Base-by-base conservation (phyloP, 1,140 invertebrate genomes). In the Drosophila burlai region DNA sequence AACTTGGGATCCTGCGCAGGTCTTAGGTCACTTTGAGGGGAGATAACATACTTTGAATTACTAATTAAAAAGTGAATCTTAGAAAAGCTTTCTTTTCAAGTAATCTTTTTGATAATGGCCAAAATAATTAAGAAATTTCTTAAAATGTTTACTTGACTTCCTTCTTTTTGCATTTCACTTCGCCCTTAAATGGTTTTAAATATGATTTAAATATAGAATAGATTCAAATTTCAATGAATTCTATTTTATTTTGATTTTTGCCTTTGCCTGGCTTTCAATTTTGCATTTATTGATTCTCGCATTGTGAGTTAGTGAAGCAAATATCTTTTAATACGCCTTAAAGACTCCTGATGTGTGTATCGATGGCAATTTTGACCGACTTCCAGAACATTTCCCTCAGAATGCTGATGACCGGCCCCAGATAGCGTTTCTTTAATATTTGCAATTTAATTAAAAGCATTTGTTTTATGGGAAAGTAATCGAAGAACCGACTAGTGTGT, bases 1-100 rank as follows among this genome's bases (percentile, higher is more conserved):
- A 97, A 92, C 57, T 94, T 93, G 21, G 95, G 92, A 85, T 97
- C 95, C n/a, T 95, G 65, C 0, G 92, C 81, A 24, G 93, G 91
- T 10, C 92, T 90, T 4, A 87, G 52, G 38, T 91, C 65, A 2
- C 87, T 91, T 47, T 29, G n/a, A 15, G 7, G 11, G 24, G 6
- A 24, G 21, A 21, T 13, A 63, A 29, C 24, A 62, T 11, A 36
- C 34, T 11, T 36, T 36, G 11, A 36, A 36, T 36, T 36, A 36
- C 4, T 11, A 34, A 34, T 11, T 34, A 11, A 31, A 31, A 36
- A 3, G 2, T 13, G 3, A 36, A 36, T 3, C 34, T 36, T 4
- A 11, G 11, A 34, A 11, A 10, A 11, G 8, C 2, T 7, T 61
- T 61, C 9, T 11, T 10, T 59, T 31, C 3, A 62, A 67, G 31